Evolutionary conservation across 2,888 invertebrate genomes (phyloP), one percentile per base, ranked within the genome.

Genomic region (Noctua janthe): DNA sequence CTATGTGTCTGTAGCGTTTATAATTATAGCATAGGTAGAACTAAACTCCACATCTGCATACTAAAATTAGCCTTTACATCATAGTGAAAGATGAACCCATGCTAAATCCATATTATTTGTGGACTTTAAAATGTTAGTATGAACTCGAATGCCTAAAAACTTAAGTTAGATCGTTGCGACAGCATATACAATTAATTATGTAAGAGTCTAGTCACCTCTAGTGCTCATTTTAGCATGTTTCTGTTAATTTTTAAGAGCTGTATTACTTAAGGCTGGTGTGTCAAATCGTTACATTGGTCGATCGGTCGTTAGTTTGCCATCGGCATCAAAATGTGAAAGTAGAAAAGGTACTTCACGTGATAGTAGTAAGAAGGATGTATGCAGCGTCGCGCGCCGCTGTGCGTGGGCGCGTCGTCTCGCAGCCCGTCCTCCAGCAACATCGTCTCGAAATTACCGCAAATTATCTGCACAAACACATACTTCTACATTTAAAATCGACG

Each of bases 341-440:
- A 81, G 80, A 85, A 83, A 85, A 83, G 80, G 69, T 88, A 88
- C 84, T 90, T 94, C 95, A 96, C 97, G 88, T 97, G 97, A 86
- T 96, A 96, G 89, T 95, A 97, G 91, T 96, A 97, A 71, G 97
- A 95, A 86, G 95, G 95, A 91, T 96, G 95, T 80, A 94, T 89
- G 91, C 96, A 96, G 81, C 94, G 95, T 3, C 94, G 92, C 71
- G 94, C 94, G 71, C 94, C 94, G 85, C 92, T 91, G 89, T 94
- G 93, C 70, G 93, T 88, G 64, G 91, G 91, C 82, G 93, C 93
- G 76, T 94, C 93, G 74, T 94, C 93, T 43, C 92, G 90, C 78
- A 94, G 84, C 29, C 93, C 94, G 82, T 94, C 94, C 82, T 93
- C 93, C 76, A 93, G 76, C 13, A 87, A 85, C 76, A 91, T 90